Percentiles rank a stretch among this genome's conserved stretches.
phyloP scores from a whole-genome alignment of 2,888 invertebrate genomes.

The Hirtodrosophila cameraria region DNA sequence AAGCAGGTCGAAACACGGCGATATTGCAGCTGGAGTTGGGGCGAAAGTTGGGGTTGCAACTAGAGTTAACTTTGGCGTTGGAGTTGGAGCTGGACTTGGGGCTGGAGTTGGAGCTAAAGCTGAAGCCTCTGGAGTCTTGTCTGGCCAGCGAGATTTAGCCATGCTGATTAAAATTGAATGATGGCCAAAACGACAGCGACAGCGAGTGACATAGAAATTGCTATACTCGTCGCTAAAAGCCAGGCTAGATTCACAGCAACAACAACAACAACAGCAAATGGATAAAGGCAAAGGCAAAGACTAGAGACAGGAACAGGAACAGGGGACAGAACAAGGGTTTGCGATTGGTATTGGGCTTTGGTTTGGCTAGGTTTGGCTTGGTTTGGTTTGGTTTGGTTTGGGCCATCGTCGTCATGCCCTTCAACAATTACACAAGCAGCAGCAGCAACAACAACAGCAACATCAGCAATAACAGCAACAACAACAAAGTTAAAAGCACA shows the following conservation, averaged over 20 bases:
- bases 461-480: constrained; percentile 27
- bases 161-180: constrained; percentile 76
- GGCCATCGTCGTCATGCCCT: constrained; percentile 47
- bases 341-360: constrained; percentile 43
- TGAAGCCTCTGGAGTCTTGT: constrained; percentile 25
- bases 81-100: not conserved
- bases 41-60: not conserved
- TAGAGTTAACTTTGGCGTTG: constrained; percentile 1
- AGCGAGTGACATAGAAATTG: constrained; percentile 57
- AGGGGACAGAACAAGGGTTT: not conserved
- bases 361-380: constrained; percentile 38
- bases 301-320: not conserved
- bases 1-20: constrained; percentile 28
- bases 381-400: constrained; percentile 33
- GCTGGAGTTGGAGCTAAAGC: not conserved
- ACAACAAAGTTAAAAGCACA: not conserved
- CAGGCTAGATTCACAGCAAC: constrained; percentile 8
- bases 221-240: constrained; percentile 24
- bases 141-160: constrained; percentile 51
- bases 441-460: constrained; percentile 30
- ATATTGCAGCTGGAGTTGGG: not conserved
- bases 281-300: constrained; percentile 3
- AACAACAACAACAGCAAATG: too few species aligned
- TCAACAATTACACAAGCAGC: constrained; percentile 52
- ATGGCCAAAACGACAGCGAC: constrained; percentile 52